Conservation (phyloP, 92 coral and sea anemone genomes). For the Chrysogorgia sp. region DNA sequence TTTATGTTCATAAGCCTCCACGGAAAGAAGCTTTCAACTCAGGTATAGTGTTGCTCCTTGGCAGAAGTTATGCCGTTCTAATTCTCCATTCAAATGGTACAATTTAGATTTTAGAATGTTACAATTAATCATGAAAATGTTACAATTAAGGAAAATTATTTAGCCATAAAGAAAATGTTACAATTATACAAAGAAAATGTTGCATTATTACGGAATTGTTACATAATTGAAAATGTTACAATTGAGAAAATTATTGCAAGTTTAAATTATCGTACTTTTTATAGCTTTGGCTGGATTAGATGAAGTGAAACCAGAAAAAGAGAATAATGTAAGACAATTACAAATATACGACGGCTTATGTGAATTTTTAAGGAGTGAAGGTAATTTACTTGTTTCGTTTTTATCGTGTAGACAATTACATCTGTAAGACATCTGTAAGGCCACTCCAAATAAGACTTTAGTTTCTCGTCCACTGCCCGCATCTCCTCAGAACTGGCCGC, state of each 20-base stretch:
- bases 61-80: not conserved
- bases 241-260: slow-evolving; percentile 69
- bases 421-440: not conserved
- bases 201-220: too few relatives aligned
- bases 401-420: not conserved
- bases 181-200: not conserved
- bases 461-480: too few relatives aligned
- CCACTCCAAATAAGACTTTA: too few relatives aligned
- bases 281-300: slow-evolving; percentile 25
- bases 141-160: not conserved
- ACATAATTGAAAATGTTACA: not conserved
- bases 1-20: slow-evolving; percentile 70
- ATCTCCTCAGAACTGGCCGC: too few relatives aligned
- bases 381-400: not conserved
- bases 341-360: slow-evolving; percentile 23
- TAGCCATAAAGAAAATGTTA: too few relatives aligned
- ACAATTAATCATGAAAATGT: not conserved
- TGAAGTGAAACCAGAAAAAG: slow-evolving; percentile 1
- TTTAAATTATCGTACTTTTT: slow-evolving; percentile 57
- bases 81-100: too few relatives aligned
- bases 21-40: slow-evolving; percentile 51
- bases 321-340: not conserved
- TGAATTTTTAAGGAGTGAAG: slow-evolving; percentile 30
- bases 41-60: slow-evolving; percentile 47
- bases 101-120: not conserved